phyloP scores from a whole-genome alignment of 2,113 vertebrate species.

The Sorex fumeus region DNA sequence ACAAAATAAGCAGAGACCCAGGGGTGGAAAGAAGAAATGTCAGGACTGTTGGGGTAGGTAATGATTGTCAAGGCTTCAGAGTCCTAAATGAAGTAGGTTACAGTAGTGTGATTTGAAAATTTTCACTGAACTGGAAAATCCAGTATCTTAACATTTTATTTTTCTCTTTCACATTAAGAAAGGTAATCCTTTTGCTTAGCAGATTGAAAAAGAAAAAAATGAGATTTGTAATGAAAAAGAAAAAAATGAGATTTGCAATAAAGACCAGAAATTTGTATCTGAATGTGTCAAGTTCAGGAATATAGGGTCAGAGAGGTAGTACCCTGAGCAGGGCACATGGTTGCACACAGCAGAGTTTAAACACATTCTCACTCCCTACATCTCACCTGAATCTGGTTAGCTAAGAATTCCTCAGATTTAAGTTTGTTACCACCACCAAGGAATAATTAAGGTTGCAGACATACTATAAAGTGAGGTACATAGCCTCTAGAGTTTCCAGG shows the following conservation, averaged over 20 bases:
- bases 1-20: neutral
- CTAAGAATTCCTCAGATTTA: neutral
- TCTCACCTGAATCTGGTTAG: neutral
- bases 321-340: too few species aligned
- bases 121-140: neutral
- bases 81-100: neutral
- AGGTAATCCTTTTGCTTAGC: neutral
- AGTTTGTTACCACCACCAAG: neutral
- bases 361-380: neutral
- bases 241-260: neutral
- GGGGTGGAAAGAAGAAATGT: neutral
- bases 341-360: neutral
- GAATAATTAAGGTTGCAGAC: neutral
- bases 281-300: conserved; percentile 8
- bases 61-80: neutral
- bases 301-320: neutral
- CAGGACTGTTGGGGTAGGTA: neutral
- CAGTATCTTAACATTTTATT: neutral
- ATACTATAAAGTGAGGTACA: neutral
- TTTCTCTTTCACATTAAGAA: neutral
- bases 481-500: neutral
- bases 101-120: neutral
- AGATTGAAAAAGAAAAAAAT: neutral
- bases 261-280: conserved; percentile 20
- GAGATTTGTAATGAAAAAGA: neutral